Evolutionary conservation across 30 jellyfish, hydroid and myxozoan genomes (phyloP).

Genomic region (Clytia hemisphaerica): DNA sequence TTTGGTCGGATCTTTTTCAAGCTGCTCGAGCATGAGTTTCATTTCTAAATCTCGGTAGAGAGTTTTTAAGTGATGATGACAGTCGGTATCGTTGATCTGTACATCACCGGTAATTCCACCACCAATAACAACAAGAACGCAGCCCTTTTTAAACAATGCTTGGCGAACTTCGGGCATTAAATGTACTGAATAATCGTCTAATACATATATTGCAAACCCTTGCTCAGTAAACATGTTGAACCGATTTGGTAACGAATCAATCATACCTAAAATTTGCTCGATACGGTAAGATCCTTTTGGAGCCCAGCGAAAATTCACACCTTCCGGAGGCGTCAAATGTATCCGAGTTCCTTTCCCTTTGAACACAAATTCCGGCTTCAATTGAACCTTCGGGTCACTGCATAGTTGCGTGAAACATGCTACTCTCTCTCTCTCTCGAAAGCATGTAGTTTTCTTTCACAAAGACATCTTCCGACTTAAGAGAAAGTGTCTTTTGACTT

Average conservation of each 20-base stretch:
- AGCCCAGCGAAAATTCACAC: slow-evolving; percentile 44
- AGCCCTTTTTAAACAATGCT: slow-evolving; percentile 32
- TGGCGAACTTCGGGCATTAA: slow-evolving; percentile 35
- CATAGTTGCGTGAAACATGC: slow-evolving; percentile 38
- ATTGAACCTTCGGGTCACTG: background rate
- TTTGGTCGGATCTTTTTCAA: slow-evolving; percentile 18
- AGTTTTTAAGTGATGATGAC: slow-evolving; percentile 24
- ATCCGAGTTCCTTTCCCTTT: slow-evolving; percentile 50
- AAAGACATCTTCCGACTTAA: slow-evolving; percentile 39
- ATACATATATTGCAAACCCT: slow-evolving; percentile 28
- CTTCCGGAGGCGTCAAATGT: background rate
- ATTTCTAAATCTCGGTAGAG: slow-evolving; percentile 28
- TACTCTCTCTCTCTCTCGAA: slow-evolving; percentile 39
- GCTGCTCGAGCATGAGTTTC: slow-evolving; percentile 33
- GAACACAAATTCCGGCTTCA: slow-evolving; percentile 41
- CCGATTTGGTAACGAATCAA: slow-evolving; percentile 29
- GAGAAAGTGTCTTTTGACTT: slow-evolving; percentile 27
- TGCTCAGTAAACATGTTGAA: slow-evolving; percentile 18
- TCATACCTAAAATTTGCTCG: slow-evolving; percentile 13
- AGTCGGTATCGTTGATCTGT: slow-evolving; percentile 41
- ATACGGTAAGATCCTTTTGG: slow-evolving; percentile 29
- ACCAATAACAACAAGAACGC: slow-evolving; percentile 28
- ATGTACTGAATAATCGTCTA: slow-evolving; percentile 34
- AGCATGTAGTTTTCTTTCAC: slow-evolving; percentile 43
- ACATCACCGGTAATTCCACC: slow-evolving; percentile 56